Evolutionary conservation across 2,888 invertebrate genomes (phyloP).

Genomic region (Rhamphomyia laevipes): DNA sequence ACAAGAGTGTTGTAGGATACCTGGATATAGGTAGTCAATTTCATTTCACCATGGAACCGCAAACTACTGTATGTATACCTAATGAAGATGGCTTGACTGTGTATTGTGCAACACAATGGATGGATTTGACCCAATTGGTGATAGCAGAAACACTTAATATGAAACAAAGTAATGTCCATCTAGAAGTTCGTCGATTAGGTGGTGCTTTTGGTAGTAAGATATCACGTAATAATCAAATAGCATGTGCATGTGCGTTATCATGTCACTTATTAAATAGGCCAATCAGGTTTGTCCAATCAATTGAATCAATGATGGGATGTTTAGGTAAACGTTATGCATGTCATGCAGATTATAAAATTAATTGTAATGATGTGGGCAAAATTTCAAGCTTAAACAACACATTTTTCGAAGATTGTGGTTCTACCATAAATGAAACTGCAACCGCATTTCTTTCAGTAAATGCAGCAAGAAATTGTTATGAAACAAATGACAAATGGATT

Average conservation of each 20-base stretch:
- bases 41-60: slow-evolving; percentile 67
- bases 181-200: slow-evolving; percentile 61
- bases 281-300: slow-evolving; percentile 55
- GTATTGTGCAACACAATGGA: slow-evolving; percentile 51
- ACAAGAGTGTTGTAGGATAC: slow-evolving; percentile 38
- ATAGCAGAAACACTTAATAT: slow-evolving; percentile 45
- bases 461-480: slow-evolving; percentile 48
- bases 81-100: slow-evolving; percentile 62
- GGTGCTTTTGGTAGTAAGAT: slow-evolving; percentile 75
- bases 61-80: slow-evolving; percentile 51
- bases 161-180: slow-evolving; percentile 53
- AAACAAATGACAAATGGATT: slow-evolving; percentile 51
- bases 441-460: slow-evolving; percentile 28
- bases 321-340: slow-evolving; percentile 55
- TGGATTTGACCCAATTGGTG: slow-evolving; percentile 46
- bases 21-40: slow-evolving; percentile 51
- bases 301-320: slow-evolving; percentile 60
- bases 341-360: slow-evolving; percentile 52
- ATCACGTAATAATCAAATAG: slow-evolving; percentile 44
- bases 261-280: slow-evolving; percentile 48
- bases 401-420: slow-evolving; percentile 46
- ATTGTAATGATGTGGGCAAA: slow-evolving; percentile 48
- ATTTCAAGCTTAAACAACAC: slow-evolving; percentile 51
- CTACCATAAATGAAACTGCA: slow-evolving; percentile 41
- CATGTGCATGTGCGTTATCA: slow-evolving; percentile 58